Percentiles rank a stretch among this genome's conserved stretches.
Evolutionary conservation across 2,888 invertebrate species (phyloP).

Genomic region (Hypomecis punctinalis): DNA sequence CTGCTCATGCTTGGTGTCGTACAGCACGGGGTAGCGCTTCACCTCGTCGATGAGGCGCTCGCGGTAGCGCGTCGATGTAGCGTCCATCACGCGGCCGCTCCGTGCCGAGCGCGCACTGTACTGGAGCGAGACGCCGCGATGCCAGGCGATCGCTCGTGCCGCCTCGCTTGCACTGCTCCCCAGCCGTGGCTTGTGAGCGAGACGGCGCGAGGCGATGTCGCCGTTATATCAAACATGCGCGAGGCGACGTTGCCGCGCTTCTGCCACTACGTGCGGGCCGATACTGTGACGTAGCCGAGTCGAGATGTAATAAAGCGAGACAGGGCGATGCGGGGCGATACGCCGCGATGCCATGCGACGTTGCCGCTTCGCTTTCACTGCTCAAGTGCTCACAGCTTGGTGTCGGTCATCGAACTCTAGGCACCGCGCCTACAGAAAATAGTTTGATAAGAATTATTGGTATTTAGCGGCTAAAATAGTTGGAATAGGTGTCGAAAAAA

Average conservation of each 20-base stretch:
- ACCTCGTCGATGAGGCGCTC: constrained; percentile 77
- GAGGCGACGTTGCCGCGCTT: constrained; percentile 8
- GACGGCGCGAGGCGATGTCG: constrained; percentile 4
- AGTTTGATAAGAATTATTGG: no score
- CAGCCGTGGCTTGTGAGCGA: background rate
- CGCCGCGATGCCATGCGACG: background rate
- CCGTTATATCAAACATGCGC: background rate
- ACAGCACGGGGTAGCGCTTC: constrained; percentile 74
- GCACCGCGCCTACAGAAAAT: no score
- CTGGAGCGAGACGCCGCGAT: constrained; percentile 71
- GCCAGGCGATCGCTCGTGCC: constrained; percentile 4
- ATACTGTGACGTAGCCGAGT: background rate
- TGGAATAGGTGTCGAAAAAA: no score
- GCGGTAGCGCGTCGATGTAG: constrained; percentile 57
- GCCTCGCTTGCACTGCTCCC: constrained; percentile 9
- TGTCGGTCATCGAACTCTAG: no score
- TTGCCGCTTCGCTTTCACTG: constrained; percentile 8
- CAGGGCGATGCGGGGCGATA: constrained; percentile 5
- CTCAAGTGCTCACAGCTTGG: no score
- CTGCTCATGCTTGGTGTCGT: constrained; percentile 76
- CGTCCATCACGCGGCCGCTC: constrained; percentile 48
- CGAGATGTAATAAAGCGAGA: constrained; percentile 3
- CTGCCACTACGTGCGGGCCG: constrained; percentile 1
- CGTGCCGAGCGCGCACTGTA: constrained; percentile 52
- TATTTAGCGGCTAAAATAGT: no score